phyloP scores from a whole-genome alignment of 2,113 vertebrate species.

The Eudorcas thomsonii region DNA sequence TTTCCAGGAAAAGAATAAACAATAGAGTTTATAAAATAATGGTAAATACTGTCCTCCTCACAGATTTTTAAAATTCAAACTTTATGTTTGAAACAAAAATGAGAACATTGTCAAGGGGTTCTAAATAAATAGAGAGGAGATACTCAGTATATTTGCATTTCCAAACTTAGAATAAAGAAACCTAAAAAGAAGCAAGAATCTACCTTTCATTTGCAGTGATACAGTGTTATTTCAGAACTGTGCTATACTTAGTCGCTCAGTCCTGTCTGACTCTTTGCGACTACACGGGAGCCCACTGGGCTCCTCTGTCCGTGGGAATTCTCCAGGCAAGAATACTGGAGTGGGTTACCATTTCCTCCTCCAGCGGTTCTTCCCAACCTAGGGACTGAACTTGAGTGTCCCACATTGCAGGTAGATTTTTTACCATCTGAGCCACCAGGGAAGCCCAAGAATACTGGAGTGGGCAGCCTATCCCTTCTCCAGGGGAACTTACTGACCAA shows the following conservation, averaged over 20 bases:
- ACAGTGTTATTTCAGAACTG: neutral
- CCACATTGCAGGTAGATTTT: no score
- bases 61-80: neutral
- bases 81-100: neutral
- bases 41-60: neutral
- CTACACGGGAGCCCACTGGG: fast-evolving
- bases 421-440: no score
- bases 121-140: neutral
- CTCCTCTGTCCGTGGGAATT: no score
- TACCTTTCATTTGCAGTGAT: neutral
- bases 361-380: neutral
- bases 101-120: neutral
- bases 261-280: fast-evolving
- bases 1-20: neutral
- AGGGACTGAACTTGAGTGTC: neutral
- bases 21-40: neutral
- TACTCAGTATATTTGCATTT: neutral
- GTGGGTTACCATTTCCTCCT: no score
- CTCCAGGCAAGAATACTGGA: no score
- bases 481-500: no score
- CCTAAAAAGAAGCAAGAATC: neutral
- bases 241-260: neutral
- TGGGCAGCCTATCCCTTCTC: no score
- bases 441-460: no score
- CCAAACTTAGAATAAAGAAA: neutral